Evolutionary conservation across 2,113 vertebrate genomes (phyloP), one percentile per base, ranked within the genome.

Genomic region (Irena cyanogastra): DNA sequence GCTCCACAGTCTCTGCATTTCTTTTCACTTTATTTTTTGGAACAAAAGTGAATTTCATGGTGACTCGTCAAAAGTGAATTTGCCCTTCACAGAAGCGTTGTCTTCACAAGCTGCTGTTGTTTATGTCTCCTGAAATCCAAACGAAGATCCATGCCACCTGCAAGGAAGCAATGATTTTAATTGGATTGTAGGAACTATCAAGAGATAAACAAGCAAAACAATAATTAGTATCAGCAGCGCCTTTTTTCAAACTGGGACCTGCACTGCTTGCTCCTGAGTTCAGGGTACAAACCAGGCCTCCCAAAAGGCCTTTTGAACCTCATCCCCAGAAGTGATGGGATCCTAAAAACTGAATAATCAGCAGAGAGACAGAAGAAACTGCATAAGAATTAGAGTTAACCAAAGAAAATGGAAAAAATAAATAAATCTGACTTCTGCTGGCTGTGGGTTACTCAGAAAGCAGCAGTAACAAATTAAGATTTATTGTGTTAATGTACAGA

Each of bases 161-260:
- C 63, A 87, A 87, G 59, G 44, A 90, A 47, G 39, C 22, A 80
- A 42, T 33, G 31, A 61, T 77, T 94, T 93, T 76, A 91, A 88
- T 74, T 80, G 59, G 66, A 57, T 79, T 84, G 37, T 9, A 50
- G 63, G 26, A 82, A 24, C 65, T 83, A 85, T n/a, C 53, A 85
- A 74, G 87, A 90, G 21, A 77, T 39, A 95, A 87, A 77, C 41
- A 94, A 57, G 45, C 50, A 85, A 79, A 76, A 69, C 91, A 95
- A 69, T 64, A 84, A 85, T 83, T 82, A 79, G 57, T 5, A 7
- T 31, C 49, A 84, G 21, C 27, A 39, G 57, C 23, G 75, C 50
- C 54, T 66, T 69, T 74, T 69, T 80, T 86, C 75, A 97, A 85
- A 90, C 6, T 61, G 33, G 33, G 63, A 79, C 63, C 50, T 79